These are phyloP conservation scores for Peucedramus taeniatus DNA, from an alignment of 2,113 vertebrate species.

Conservation along the genomic window DNA sequence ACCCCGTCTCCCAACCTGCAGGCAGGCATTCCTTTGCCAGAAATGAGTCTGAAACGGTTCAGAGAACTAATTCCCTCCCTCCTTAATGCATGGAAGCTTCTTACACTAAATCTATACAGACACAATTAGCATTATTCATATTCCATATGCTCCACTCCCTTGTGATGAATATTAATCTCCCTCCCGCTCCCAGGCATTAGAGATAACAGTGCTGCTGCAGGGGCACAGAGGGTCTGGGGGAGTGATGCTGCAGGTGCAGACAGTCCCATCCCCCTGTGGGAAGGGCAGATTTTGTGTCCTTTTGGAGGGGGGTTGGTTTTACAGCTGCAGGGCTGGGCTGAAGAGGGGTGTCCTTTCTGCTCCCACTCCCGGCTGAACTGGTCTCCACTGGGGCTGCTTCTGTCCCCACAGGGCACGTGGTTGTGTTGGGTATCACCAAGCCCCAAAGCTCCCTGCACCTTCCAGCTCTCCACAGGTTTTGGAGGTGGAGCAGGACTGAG, in stretches of 20 bases:
- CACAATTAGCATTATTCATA: conserved; percentile 74
- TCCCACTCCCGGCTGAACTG: fast-evolving
- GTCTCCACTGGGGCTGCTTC: too few relatives aligned
- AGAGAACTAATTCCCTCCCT: conserved; percentile 45
- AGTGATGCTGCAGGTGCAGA: not conserved
- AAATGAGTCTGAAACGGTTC: conserved; percentile 32
- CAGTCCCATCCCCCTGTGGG: not conserved
- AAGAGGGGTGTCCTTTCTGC: not conserved
- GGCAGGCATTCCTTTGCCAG: not conserved
- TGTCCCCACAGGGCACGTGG: fast-evolving
- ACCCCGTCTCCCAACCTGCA: not conserved
- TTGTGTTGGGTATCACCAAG: fast-evolving
- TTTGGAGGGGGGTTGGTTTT: not conserved
- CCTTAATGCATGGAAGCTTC: conserved; percentile 58
- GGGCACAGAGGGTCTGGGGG: not conserved
- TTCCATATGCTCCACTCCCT: conserved; percentile 66
- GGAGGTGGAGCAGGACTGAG: not conserved
- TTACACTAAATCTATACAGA: conserved; percentile 67
- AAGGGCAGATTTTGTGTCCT: not conserved
- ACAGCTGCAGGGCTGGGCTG: not conserved
- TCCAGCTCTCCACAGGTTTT: not conserved
- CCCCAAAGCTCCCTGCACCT: not conserved
- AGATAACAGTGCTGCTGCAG: conserved; percentile 8
- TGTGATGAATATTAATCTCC: conserved; percentile 68
- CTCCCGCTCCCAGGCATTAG: conserved; percentile 14